Conservation (phyloP, 2,113 vertebrate species). For the Paedocypris sp. region DNA sequence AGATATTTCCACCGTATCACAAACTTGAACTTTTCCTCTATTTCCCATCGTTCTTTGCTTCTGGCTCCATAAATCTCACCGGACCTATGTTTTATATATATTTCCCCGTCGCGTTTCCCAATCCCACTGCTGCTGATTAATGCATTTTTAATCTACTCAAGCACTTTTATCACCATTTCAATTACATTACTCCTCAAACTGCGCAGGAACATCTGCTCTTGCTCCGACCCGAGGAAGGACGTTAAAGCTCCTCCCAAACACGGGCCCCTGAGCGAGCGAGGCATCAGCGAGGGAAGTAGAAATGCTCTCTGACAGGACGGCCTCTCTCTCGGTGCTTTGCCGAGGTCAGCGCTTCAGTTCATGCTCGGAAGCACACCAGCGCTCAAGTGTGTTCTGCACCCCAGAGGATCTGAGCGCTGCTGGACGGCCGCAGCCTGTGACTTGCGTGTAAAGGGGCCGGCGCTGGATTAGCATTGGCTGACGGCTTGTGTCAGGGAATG, state of each 20-base stretch:
- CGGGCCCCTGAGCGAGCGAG: constrained; percentile 19
- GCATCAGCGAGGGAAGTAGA: constrained; percentile 25
- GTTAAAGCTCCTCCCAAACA: neutral
- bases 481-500: constrained; percentile 36
- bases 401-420: neutral
- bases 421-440: neutral
- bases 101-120: no score
- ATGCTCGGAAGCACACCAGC: constrained; percentile 41
- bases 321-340: constrained; percentile 30
- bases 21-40: no score
- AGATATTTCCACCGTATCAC: no score
- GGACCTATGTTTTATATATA: no score
- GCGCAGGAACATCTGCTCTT: constrained; percentile 2
- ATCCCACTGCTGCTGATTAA: neutral
- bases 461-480: constrained; percentile 45
- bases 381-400: neutral
- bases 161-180: neutral
- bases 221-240: neutral
- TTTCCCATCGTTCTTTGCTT: no score
- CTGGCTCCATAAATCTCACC: no score
- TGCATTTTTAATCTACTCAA: neutral
- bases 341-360: constrained; percentile 50
- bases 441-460: constrained; percentile 21
- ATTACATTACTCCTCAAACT: neutral
- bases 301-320: constrained; percentile 44